Conservation (phyloP, 1,140 invertebrate species). For the Drosophila suzukii region DNA sequence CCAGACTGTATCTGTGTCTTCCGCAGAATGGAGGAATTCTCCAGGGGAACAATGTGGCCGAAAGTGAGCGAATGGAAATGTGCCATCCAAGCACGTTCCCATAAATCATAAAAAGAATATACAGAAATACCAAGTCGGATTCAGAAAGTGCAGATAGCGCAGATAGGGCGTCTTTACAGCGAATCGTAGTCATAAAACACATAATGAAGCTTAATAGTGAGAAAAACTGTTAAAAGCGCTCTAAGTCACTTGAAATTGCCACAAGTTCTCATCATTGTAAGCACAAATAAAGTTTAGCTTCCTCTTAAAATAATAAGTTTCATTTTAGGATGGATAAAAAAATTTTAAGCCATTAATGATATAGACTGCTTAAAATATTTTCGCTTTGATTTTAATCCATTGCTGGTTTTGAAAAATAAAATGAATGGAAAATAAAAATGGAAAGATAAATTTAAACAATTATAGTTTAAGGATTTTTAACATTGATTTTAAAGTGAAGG, state of each 20-base stretch:
- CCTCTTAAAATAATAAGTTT: too few relatives aligned
- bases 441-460: too few relatives aligned
- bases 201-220: slow-evolving; percentile 7
- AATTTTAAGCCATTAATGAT: too few relatives aligned
- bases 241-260: background rate
- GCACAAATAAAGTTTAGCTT: background rate
- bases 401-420: too few relatives aligned
- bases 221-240: slow-evolving; percentile 1
- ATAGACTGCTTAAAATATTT: too few relatives aligned
- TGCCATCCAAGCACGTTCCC: slow-evolving; percentile 10
- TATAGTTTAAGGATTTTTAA: too few relatives aligned
- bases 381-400: too few relatives aligned
- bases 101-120: slow-evolving; percentile 30
- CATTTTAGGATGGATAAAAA: too few relatives aligned
- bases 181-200: slow-evolving; percentile 3
- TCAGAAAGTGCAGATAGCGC: slow-evolving; percentile 9
- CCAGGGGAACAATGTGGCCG: slow-evolving; percentile 31
- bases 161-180: background rate
- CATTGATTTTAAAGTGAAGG: too few relatives aligned
- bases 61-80: slow-evolving; percentile 34
- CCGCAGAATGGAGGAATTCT: slow-evolving; percentile 17
- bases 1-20: slow-evolving; percentile 17
- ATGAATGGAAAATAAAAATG: too few relatives aligned
- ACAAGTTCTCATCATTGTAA: background rate
- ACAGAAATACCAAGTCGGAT: slow-evolving; percentile 3